Evolutionary conservation across 2,888 invertebrate species (phyloP), one percentile per base, ranked within the genome.

Genomic region (Aproaerema taeniolella): DNA sequence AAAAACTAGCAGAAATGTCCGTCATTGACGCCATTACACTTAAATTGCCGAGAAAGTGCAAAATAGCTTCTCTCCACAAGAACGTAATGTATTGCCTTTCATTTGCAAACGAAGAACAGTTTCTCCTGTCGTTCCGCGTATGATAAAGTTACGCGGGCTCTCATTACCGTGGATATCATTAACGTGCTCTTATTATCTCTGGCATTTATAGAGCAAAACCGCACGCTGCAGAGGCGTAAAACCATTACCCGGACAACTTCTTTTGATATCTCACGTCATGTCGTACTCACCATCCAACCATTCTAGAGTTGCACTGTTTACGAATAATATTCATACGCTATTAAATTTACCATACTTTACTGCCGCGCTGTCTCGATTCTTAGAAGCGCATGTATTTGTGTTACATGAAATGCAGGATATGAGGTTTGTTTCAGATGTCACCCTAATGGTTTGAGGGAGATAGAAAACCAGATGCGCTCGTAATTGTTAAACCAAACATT

Each of bases 81-180:
- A 61, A 55, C 47, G 53, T 67, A 62, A 72, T 61, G 67, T 73
- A 73, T 76, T 69, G 61, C 67, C 75, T 80, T 77, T 77, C 78
- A 67, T 78, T 77, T 67, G 74, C 65, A 68, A 72, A 70, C 62
- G 67, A 71, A 71, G 70, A 67, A 62, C 56, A 57, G 53, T 82
- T 79, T 81, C 79, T 75, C 77, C 60, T 53, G 66, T 65, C 71
- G 63, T 63, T 64, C 64, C 64, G 66, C 69, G 55, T 74, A 73
- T 76, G 76, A 76, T 78, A 75, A 69, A 74, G 73, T 79, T 76
- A 73, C 76, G 65, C 52, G 55, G 64, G 59, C 63, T 78, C 73
- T 71, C 65, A 67, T 79, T 79, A 75, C 71, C 50, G 53, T 54
- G 55, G 70, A 71, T 76, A 72, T 69, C 64, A 70, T 74, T 72